These are phyloP conservation scores for Drosophila emarginata DNA, from an alignment of 2,888 invertebrate species.

Conservation along the genomic window DNA sequence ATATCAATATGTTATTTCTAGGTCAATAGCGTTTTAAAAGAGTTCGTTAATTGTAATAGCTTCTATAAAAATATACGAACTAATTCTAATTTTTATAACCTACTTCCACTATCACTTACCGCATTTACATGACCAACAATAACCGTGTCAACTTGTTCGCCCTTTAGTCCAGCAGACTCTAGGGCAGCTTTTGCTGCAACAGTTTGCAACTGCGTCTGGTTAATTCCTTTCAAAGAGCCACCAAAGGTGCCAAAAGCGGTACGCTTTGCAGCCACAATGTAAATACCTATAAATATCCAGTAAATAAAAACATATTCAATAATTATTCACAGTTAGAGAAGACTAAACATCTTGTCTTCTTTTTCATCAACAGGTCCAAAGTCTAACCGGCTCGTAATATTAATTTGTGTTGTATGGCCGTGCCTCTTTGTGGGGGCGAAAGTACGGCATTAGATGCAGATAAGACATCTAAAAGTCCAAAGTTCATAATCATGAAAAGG, in stretches of 20 bases:
- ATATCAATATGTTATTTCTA: no score
- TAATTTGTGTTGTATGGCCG: not conserved
- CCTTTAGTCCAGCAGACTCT: conserved; percentile 89
- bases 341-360: conserved; percentile 14
- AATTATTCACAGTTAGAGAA: not conserved
- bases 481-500: conserved; percentile 51
- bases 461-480: conserved; percentile 65
- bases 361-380: conserved; percentile 44
- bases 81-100: no score
- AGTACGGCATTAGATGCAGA: conserved; percentile 30
- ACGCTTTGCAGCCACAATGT: conserved; percentile 97
- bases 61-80: no score
- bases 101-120: conserved; percentile 83
- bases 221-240: conserved; percentile 89
- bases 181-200: conserved; percentile 91
- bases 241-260: conserved; percentile 99
- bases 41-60: no score
- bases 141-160: conserved; percentile 94
- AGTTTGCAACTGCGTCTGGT: conserved; percentile 90
- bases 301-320: not conserved
- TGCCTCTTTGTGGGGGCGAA: conserved; percentile 25
- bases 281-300: conserved; percentile 86
- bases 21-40: no score
- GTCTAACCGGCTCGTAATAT: conserved; percentile 27
- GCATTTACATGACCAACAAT: conserved; percentile 94